These are phyloP conservation scores for Morinoia aosen DNA, from an alignment of 2,888 invertebrate species.

Conservation along the genomic window DNA sequence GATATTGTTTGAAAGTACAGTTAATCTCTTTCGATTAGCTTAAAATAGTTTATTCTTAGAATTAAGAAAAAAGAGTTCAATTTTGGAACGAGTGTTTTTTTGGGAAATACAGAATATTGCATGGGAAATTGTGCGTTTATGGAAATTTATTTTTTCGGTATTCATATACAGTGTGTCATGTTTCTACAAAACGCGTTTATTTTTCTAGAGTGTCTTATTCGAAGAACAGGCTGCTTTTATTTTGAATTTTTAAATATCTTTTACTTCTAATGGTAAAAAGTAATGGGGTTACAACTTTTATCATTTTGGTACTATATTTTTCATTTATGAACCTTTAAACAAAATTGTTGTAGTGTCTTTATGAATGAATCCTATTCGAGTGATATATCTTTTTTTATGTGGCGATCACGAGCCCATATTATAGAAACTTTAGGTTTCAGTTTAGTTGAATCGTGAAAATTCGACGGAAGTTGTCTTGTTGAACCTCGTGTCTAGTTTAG, in stretches of 20 bases:
- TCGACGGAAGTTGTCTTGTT: neutral
- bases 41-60: neutral
- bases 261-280: neutral
- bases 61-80: neutral
- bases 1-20: neutral
- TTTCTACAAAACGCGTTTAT: neutral
- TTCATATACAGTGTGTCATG: neutral
- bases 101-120: neutral
- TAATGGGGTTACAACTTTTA: neutral
- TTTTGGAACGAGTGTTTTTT: neutral
- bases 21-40: neutral
- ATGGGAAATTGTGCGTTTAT: neutral
- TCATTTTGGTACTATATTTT: neutral
- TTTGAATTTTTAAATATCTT: neutral
- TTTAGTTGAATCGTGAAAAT: neutral
- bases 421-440: neutral
- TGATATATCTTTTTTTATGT: too few relatives aligned
- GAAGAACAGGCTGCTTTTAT: neutral
- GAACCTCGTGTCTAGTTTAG: neutral
- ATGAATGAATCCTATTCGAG: too few relatives aligned
- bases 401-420: neutral
- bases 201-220: neutral
- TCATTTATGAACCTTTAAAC: too few relatives aligned
- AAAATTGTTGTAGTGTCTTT: too few relatives aligned
- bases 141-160: neutral